Base-by-base conservation (phyloP, 2,113 vertebrate genomes). In the Podarcis muralis region DNA sequence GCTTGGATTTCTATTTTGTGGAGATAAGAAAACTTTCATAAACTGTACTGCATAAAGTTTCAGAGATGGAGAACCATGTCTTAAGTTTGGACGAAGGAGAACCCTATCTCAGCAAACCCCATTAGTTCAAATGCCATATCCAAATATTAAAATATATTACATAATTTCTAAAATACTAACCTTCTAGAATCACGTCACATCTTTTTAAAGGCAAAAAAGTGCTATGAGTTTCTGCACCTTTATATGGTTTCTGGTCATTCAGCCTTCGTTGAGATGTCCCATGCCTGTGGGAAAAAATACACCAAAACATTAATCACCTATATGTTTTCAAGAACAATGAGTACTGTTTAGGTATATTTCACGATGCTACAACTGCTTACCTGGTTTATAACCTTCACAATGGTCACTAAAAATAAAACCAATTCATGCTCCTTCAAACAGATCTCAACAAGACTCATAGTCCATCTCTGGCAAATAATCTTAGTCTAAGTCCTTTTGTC, bases 161-260 rank as follows among this genome's bases (percentile, higher is more conserved):
- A 27, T 86, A 78, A 83, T 80, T 32, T 90, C 89, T 85, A 91
- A 13, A 79, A 15, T 94, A 96, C 97, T 93, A 95, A 98, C 97
- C 97, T 97, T 97, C 95, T 90, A 62, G 92, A 35, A 96, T 92
- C 77, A 89, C 84, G 72, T 94, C 89, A 91, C 35, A 74, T 69
- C 90, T 94, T 93, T 90, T 90, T 76, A 27, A 27, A 91, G 69
- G 48, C 81, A 89, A 83, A 84, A 90, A 59, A 43, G 23, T 76
- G 11, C 90, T 86, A 62, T 48, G 92, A 91, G 85, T 93, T 92
- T 57, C 91, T 83, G 88, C 82, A 82, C 95, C 94, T 82, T 94
- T 93, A 57, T 84, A 89, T 85, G 91, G 90, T 80, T 95, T 95
- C 92, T 71, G 30, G 48, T 89, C 88, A 85, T 91, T 76, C 90